Evolutionary conservation across 1,140 invertebrate genomes (phyloP).

Genomic region (Hycleus cichorii): DNA sequence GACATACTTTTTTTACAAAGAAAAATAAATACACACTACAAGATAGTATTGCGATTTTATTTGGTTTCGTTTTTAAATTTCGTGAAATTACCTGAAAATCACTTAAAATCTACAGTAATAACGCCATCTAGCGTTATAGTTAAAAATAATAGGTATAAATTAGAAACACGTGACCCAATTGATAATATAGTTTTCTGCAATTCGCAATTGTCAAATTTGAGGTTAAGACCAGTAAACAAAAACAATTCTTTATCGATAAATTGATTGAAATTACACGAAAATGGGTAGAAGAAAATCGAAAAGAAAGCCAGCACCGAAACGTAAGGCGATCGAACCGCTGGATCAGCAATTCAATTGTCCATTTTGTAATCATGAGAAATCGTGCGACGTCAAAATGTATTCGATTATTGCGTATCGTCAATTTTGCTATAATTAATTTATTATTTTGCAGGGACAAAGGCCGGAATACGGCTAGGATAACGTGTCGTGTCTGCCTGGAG

Average conservation of each 20-base stretch:
- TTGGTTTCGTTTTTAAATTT: not conserved
- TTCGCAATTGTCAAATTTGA: no score
- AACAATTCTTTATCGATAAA: no score
- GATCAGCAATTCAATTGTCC: constrained; percentile 98
- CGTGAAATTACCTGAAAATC: no score
- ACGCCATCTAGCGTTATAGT: no score
- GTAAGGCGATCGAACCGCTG: constrained; percentile 87
- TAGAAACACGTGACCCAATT: no score
- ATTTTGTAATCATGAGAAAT: constrained; percentile 99
- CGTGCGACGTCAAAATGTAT: constrained; percentile 99
- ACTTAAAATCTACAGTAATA: no score
- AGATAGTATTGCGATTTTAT: not conserved
- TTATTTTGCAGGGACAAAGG: constrained; percentile 78
- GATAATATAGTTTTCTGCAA: no score
- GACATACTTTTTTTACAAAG: not conserved
- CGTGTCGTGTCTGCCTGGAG: constrained; percentile 91
- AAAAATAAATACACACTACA: not conserved
- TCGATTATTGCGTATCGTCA: not conserved
- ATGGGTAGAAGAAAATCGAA: constrained; percentile 98
- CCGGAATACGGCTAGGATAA: constrained; percentile 85
- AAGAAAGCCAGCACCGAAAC: constrained; percentile 90
- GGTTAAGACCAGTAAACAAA: no score
- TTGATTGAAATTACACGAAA: constrained; percentile 5
- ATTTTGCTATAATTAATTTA: not conserved
- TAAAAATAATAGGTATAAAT: no score